Base-by-base conservation (phyloP, 2,888 invertebrate genomes). In the Dermolepida albohirtum region DNA sequence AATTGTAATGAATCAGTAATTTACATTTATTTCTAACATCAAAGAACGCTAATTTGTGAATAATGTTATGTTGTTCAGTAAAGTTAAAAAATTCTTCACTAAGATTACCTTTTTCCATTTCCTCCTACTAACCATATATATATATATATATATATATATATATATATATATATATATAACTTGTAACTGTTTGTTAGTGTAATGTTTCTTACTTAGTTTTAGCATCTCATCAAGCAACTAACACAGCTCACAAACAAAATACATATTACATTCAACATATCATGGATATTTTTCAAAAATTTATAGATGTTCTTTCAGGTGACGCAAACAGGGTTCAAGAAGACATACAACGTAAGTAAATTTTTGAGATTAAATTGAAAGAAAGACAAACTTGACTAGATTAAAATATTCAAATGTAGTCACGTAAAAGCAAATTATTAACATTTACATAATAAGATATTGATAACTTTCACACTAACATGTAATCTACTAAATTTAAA, bases 281-380 rank as follows among this genome's bases (percentile, higher is more conserved):
- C 12, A 17, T 27, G 40, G 39, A 50, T 4, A 27, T 41, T 57
- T 22, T n/a, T 10, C 8, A 43, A 22, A 43, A 43, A 51, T 11
- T 63, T 40, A 17, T 40, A 43, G 8, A 16, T 52, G 17, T 55
- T 74, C 78, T 87, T 88, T 74, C 87, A 92, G 91, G 91, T 87
- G 91, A 92, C 85, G 88, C 91, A 80, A 90, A 90, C 76, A 87
- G 90, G 80, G 89, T 90, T 84, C 88, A 90, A 77, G 91, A 92
- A 83, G 91, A 91, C 81, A 88, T 89, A 77, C 90, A 89, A 84
- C 86, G 92, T 92, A 86, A 92, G 92, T 92, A 65, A 10, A 5
- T 11, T 8, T 16, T 40, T 40, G 4, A 7, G 1, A 49, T 63
- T 50, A 17, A 57, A 14, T 34, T n/a, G n/a, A n/a, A n/a, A n/a